Evolutionary conservation across 2,113 vertebrate genomes (phyloP), one percentile per base, ranked within the genome.

Genomic region (Microcebus tavaratra): DNA sequence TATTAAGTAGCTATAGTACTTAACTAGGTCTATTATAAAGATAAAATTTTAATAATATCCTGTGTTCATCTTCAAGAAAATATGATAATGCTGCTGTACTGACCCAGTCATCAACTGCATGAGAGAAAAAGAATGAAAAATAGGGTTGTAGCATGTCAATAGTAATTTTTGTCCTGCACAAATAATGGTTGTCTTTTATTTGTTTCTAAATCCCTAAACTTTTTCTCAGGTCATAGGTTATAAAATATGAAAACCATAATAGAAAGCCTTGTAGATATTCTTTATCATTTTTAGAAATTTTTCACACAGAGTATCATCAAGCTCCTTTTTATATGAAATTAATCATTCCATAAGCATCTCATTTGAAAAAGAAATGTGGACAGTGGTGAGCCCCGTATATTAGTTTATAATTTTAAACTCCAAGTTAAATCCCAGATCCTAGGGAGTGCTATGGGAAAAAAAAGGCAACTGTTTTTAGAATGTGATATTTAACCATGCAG

Each of bases 281-380:
- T 55, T 83, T 45, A 57, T 67, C 79, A 45, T 67, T 95, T 90
- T 67, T 55, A 86, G 21, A 39, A 70, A 59, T 53, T 72, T 89
- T 86, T 70, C 63, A 70, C 10, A 61, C 1, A 31, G n/a, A 81
- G 11, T 65, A 90, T 88, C 68, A 85, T 5, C 39, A 93, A 88
- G 21, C 42, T 8, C 20, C 34, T 87, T 25, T 91, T 83, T 53
- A 88, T 0, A 67, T 55, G n/a, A 94, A 95, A 53, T 92, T 36
- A 87, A 68, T 67, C 2, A 87, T 73, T 79, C 20, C 27, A 70
- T 92, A 72, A 83, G 13, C 36, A 75, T 83, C 29, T 97, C n/a
- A 73, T 79, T 82, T 96, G 55, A 90, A 92, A 55, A 67, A 84
- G 57, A 94, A 85, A 55, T 90, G 11, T 82, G 72, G 27, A 85